phyloP scores from a whole-genome alignment of 2,113 vertebrate genomes.

The Myotis davidii region DNA sequence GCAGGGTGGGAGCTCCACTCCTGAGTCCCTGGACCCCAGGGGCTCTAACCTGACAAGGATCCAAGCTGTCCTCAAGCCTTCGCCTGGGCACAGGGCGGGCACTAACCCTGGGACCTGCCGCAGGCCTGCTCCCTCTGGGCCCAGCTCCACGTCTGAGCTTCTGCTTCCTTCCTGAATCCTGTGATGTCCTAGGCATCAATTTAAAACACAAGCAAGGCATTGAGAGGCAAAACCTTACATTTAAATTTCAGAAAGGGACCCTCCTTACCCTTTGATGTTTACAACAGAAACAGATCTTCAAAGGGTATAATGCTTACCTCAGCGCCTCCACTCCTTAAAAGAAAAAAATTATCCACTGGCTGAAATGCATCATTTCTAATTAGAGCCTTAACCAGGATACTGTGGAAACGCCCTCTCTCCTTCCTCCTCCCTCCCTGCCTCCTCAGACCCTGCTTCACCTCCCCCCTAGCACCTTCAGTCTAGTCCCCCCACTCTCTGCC shows the following conservation, averaged over 20 bases:
- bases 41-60: background rate
- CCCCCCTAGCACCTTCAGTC: fast-evolving
- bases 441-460: background rate
- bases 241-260: slow-evolving; percentile 43
- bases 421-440: background rate
- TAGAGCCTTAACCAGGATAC: background rate
- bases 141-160: background rate
- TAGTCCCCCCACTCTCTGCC: no score
- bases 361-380: background rate
- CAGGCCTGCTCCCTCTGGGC: background rate
- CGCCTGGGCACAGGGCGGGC: no score
- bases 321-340: background rate
- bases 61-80: background rate
- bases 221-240: background rate
- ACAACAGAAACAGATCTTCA: slow-evolving; percentile 41
- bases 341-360: background rate
- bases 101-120: background rate
- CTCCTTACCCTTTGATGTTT: slow-evolving; percentile 59
- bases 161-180: background rate
- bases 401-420: background rate
- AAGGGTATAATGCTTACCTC: slow-evolving; percentile 30
- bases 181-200: slow-evolving; percentile 27
- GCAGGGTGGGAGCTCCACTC: background rate
- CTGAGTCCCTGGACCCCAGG: fast-evolving
- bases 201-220: slow-evolving; percentile 37